Conservation (phyloP, 2,888 invertebrate species). For the Archips crataeganus region DNA sequence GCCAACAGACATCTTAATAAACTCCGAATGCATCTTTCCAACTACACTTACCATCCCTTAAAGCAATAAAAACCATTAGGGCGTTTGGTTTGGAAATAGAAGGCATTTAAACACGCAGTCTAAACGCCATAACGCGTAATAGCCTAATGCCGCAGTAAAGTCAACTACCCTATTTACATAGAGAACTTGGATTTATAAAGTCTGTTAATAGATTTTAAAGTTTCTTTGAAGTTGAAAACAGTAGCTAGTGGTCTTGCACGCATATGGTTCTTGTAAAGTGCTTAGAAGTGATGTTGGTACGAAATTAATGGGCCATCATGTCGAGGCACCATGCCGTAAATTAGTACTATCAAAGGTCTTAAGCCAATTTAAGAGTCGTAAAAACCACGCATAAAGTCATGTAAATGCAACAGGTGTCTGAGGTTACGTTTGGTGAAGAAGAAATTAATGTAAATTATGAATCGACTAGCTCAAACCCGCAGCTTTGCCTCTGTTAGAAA, state of each 20-base stretch:
- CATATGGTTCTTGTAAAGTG: conserved; percentile 23
- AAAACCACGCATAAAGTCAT: neutral
- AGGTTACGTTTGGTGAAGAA: neutral
- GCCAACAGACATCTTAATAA: conserved; percentile 32
- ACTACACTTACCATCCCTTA: conserved; percentile 50
- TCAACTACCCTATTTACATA: conserved; percentile 55
- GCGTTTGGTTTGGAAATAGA: conserved; percentile 58
- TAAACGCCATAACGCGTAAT: conserved; percentile 56
- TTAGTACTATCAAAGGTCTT: neutral
- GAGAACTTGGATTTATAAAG: conserved; percentile 51
- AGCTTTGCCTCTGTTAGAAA: no score
- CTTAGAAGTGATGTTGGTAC: neutral
- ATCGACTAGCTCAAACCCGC: neutral
- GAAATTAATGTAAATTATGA: neutral
- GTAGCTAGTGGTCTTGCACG: conserved; percentile 19
- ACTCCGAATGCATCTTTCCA: conserved; percentile 19
- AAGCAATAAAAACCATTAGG: conserved; percentile 56
- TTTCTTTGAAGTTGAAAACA: conserved; percentile 42
- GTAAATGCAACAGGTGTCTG: neutral
- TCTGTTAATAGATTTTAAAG: conserved; percentile 43
- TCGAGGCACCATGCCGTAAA: neutral
- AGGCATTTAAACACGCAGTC: conserved; percentile 59
- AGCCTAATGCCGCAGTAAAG: conserved; percentile 62
- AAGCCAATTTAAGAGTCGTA: neutral
- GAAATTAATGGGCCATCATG: conserved; percentile 11